Percentiles rank a stretch among this genome's conserved stretches.
Conservation (phyloP, 2,797 vertebrate species). For the Molossus molossus region DNA sequence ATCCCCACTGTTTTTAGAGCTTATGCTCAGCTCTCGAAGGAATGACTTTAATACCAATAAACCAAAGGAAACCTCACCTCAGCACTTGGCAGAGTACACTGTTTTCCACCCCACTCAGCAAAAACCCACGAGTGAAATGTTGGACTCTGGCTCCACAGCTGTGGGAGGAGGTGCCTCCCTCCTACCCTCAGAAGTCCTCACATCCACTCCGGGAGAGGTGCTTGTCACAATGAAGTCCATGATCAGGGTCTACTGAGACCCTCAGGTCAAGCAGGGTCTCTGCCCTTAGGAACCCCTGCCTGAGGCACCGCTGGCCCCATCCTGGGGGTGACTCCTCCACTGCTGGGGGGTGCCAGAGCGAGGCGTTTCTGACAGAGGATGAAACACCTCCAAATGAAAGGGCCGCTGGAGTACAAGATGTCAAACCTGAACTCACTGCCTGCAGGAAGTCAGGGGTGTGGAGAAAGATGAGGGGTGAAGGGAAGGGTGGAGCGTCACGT, state of each 20-base stretch:
- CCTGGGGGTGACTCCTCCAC: neutral
- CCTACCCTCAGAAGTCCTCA: neutral
- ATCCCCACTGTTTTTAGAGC: slow-evolving; percentile 64
- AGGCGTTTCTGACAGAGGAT: neutral
- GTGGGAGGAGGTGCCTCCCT: neutral
- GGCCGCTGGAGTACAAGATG: neutral
- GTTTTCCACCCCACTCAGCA: neutral
- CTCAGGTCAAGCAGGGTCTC: neutral
- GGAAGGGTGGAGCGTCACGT: neutral
- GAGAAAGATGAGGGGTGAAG: neutral
- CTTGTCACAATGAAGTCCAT: neutral
- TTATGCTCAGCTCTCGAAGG: slow-evolving; percentile 55
- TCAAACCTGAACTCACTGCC: neutral
- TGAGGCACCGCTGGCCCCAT: neutral
- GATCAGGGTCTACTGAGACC: neutral
- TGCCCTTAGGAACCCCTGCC: neutral
- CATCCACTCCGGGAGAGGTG: neutral
- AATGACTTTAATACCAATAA: slow-evolving; percentile 50
- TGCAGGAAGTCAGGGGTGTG: neutral
- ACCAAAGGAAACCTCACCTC: slow-evolving; percentile 23
- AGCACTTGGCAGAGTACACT: neutral
- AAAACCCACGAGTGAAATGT: neutral
- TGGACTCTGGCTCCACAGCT: neutral
- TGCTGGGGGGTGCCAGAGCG: neutral
- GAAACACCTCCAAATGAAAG: neutral